phyloP scores from a whole-genome alignment of 1,140 invertebrate genomes.

The Cephus cinctus region DNA sequence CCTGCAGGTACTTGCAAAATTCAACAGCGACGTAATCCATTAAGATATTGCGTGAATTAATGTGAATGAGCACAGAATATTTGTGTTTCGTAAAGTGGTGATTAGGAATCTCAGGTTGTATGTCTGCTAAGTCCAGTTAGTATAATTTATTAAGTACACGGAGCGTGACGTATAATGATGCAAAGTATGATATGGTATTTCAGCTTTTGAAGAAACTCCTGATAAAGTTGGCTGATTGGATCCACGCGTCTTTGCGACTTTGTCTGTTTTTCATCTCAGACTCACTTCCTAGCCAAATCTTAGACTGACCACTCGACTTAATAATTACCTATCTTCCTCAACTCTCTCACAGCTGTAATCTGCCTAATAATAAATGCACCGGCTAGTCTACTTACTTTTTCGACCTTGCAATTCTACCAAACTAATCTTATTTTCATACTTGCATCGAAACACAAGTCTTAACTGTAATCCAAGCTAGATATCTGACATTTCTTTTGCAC shows the following conservation, averaged over 20 bases:
- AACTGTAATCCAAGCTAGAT: too few species aligned
- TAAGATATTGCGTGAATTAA: too few species aligned
- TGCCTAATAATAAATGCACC: slow-evolving; percentile 1
- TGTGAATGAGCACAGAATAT: too few species aligned
- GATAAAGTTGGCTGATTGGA: slow-evolving; percentile 6
- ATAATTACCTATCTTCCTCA: neutral
- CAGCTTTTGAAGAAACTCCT: slow-evolving; percentile 6
- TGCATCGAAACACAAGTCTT: too few species aligned
- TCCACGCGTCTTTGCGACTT: slow-evolving; percentile 1
- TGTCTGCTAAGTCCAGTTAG: too few species aligned
- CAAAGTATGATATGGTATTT: slow-evolving; percentile 5
- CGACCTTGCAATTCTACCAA: neutral
- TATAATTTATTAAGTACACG: too few species aligned
- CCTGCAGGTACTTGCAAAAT: too few species aligned
- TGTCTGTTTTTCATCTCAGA: slow-evolving; percentile 2
- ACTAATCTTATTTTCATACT: too few species aligned
- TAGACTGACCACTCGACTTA: neutral
- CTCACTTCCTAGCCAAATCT: slow-evolving; percentile 1
- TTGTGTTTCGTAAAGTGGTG: neutral
- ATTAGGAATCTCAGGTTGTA: too few species aligned
- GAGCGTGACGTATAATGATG: too few species aligned
- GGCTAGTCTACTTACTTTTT: neutral
- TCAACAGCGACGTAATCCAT: too few species aligned
- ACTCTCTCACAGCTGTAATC: neutral
- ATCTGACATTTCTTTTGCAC: too few species aligned